Conservation (phyloP, 2,113 vertebrate genomes). For the Machaerirhynchus nigripectus region DNA sequence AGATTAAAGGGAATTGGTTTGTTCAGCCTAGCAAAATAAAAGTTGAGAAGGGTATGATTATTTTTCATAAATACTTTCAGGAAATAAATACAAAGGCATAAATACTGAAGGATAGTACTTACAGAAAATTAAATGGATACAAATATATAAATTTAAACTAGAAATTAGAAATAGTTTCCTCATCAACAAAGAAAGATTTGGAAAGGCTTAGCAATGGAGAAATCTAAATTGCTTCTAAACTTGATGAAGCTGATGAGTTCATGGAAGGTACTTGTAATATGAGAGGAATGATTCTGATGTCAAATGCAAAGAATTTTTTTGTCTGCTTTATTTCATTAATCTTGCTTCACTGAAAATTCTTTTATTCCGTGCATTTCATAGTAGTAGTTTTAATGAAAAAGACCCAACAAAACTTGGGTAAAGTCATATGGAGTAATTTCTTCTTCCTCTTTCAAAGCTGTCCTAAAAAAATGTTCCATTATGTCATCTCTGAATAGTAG, state of each 20-base stretch:
- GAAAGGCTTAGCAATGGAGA: neutral
- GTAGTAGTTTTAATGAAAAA: neutral
- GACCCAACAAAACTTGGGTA: neutral
- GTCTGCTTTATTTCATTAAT: neutral
- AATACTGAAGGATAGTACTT: neutral
- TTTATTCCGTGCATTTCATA: neutral
- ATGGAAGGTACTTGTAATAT: neutral
- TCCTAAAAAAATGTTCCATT: neutral
- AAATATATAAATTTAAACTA: neutral
- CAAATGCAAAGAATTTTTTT: neutral
- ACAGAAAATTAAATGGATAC: neutral
- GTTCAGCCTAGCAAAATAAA: conserved; percentile 7
- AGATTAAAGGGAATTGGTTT: conserved; percentile 46
- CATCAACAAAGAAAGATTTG: neutral
- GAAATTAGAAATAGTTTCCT: neutral
- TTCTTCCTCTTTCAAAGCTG: neutral
- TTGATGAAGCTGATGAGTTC: neutral
- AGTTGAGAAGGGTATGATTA: neutral
- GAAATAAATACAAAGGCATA: neutral
- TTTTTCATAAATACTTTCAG: conserved; percentile 13
- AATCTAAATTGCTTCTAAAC: neutral
- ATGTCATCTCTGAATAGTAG: neutral
- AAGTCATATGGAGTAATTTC: neutral
- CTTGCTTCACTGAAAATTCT: neutral
- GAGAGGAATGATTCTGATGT: neutral